Evolutionary conservation across 1,140 invertebrate species (phyloP).

Genomic region (Lordiphosa stackelbergi): DNA sequence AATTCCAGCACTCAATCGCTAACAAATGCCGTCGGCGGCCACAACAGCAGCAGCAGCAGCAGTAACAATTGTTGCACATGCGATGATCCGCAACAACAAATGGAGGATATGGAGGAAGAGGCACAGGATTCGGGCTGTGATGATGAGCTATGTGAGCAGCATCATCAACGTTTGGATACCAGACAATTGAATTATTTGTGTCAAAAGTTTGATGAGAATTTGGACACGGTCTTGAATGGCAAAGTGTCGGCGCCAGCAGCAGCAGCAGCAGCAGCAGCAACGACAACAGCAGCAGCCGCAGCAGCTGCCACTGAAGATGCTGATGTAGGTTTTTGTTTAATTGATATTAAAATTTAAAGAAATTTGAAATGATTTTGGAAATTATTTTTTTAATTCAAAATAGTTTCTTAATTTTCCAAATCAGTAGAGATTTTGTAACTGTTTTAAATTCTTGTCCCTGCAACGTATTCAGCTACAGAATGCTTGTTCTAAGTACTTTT

Average conservation of each 20-base stretch:
- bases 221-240: constrained; percentile 54
- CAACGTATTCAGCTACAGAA: too few species aligned
- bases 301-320: constrained; percentile 48
- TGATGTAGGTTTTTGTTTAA: constrained; percentile 50
- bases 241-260: constrained; percentile 17
- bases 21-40: constrained; percentile 19
- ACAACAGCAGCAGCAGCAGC: constrained; percentile 31
- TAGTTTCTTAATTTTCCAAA: too few species aligned
- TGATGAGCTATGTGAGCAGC: constrained; percentile 78
- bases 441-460: too few species aligned
- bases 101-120: constrained; percentile 75
- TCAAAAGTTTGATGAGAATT: constrained; percentile 76
- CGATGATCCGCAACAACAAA: constrained; percentile 39
- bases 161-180: constrained; percentile 56
- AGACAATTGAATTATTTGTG: constrained; percentile 71
- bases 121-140: constrained; percentile 80
- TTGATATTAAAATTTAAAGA: not conserved
- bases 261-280: constrained; percentile 24
- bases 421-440: too few species aligned
- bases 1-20: constrained; percentile 65
- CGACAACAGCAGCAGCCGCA: constrained; percentile 32
- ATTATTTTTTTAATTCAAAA: too few species aligned
- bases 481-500: too few species aligned
- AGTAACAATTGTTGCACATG: constrained; percentile 64
- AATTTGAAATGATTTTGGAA: not conserved